Conservation (phyloP, 2,888 invertebrate species). For the Margaritifera margaritifera region DNA sequence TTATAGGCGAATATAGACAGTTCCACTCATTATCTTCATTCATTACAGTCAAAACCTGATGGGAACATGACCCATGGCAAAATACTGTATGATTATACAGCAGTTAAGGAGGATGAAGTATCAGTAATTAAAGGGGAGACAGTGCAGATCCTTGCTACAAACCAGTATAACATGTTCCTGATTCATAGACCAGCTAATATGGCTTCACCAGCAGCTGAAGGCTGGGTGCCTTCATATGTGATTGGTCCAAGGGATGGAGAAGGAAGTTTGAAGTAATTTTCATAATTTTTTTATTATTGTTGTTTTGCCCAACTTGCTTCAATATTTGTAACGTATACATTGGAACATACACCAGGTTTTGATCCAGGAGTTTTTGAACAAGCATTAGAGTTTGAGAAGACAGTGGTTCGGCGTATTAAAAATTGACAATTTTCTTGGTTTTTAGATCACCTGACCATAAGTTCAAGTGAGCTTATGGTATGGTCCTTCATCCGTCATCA, state of each 20-base stretch:
- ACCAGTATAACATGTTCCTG: constrained; percentile 68
- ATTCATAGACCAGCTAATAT: constrained; percentile 68
- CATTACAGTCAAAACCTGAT: constrained; percentile 28
- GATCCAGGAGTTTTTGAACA: no score
- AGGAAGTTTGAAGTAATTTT: constrained; percentile 59
- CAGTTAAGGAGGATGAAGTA: constrained; percentile 73
- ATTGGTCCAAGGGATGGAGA: constrained; percentile 61
- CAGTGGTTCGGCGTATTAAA: no score
- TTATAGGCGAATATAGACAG: neutral
- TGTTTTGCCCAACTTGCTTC: neutral
- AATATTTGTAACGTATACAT: neutral
- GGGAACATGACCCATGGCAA: constrained; percentile 47
- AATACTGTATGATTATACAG: constrained; percentile 71
- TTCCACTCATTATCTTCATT: neutral
- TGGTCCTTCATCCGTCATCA: no score
- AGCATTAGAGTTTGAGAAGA: no score
- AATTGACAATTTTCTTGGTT: no score
- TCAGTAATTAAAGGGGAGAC: constrained; percentile 71
- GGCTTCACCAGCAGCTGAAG: constrained; percentile 70
- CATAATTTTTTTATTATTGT: neutral
- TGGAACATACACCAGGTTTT: no score
- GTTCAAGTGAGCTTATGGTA: no score
- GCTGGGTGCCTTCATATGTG: constrained; percentile 71
- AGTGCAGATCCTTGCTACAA: constrained; percentile 71
- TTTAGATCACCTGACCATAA: no score